phyloP scores from a whole-genome alignment of 2,797 vertebrate genomes.

The Manis pentadactyla region DNA sequence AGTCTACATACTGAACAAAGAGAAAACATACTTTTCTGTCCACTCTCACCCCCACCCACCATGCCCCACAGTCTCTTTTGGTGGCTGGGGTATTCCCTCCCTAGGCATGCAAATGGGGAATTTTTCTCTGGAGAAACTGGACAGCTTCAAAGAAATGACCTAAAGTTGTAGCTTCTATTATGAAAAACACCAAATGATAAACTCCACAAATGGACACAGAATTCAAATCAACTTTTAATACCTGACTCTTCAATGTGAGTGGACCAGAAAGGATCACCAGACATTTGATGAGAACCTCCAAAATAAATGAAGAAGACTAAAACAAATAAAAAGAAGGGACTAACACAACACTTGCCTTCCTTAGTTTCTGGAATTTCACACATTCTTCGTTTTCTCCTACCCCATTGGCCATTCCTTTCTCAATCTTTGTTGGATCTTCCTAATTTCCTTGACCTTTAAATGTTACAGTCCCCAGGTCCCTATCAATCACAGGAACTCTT shows the following conservation, averaged over 20 bases:
- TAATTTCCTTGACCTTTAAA: neutral
- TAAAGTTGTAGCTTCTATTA: neutral
- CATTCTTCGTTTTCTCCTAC: neutral
- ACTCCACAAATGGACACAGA: neutral
- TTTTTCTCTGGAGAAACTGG: constrained; percentile 18
- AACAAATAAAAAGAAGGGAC: neutral
- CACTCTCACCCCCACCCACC: neutral
- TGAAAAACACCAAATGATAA: neutral
- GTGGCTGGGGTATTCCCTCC: neutral
- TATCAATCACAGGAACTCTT: neutral
- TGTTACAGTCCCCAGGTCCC: neutral
- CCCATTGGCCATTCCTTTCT: neutral
- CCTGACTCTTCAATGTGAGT: neutral
- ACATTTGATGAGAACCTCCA: neutral
- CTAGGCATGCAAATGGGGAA: neutral
- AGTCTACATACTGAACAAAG: neutral
- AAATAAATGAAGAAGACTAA: constrained; percentile 23
- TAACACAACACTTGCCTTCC: neutral
- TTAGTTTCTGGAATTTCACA: neutral
- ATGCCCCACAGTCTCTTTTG: neutral
- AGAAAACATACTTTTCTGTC: neutral
- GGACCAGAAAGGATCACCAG: neutral
- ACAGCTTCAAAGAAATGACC: neutral
- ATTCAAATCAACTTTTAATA: constrained; percentile 4
- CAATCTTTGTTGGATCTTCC: neutral